Percentiles rank a stretch among this genome's conserved stretches.
phyloP scores from a whole-genome alignment of 2,113 vertebrate species.

The Sterrhoptilus dennistouni region DNA sequence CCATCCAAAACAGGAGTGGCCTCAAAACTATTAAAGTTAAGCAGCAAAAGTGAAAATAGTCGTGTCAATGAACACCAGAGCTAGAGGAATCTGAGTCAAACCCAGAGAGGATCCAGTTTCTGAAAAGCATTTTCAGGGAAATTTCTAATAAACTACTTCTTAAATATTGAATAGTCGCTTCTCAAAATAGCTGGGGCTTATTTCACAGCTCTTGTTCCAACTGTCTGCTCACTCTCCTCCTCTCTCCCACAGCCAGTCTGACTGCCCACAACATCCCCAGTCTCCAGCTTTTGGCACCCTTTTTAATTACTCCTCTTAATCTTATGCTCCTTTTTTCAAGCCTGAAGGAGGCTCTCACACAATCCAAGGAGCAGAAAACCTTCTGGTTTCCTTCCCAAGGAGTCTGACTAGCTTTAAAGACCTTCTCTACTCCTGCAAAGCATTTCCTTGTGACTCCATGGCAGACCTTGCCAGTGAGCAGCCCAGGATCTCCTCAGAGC shows the following conservation, averaged over 20 bases:
- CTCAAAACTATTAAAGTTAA: not conserved
- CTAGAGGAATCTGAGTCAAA: not conserved
- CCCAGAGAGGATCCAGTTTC: not conserved
- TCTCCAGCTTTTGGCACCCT: not conserved
- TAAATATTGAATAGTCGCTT: not conserved
- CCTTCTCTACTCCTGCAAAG: not conserved
- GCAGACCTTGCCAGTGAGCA: not conserved
- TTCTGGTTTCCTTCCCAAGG: not conserved
- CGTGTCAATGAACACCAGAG: not conserved
- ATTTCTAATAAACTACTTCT: not conserved
- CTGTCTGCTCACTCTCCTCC: not conserved
- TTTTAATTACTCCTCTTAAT: constrained; percentile 28
- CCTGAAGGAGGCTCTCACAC: not conserved
- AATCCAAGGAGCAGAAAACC: not conserved
- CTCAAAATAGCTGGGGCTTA: constrained; percentile 2
- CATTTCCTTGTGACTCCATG: not conserved
- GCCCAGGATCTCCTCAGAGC: not conserved
- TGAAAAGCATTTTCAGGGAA: not conserved
- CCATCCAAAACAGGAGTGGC: not conserved
- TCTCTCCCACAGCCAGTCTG: not conserved
- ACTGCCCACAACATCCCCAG: not conserved
- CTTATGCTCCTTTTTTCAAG: not conserved
- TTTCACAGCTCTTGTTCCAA: not conserved
- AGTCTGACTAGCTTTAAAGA: not conserved
- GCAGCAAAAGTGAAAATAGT: not conserved